phyloP scores from a whole-genome alignment of 2,888 invertebrate species.

The Melinaea menophilus region DNA sequence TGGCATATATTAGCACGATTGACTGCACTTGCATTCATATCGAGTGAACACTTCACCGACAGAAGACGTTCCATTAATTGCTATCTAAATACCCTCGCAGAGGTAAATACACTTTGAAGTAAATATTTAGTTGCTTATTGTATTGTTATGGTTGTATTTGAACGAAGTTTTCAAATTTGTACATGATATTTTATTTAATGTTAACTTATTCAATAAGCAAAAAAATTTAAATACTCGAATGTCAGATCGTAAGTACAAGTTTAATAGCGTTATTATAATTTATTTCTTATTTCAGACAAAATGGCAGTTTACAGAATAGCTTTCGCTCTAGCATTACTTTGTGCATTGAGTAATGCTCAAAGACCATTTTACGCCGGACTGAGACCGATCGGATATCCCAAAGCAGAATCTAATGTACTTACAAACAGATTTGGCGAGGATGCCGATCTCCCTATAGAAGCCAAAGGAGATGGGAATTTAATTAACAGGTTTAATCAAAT shows the following conservation, averaged over 20 bases:
- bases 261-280: not conserved
- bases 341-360: constrained; percentile 49
- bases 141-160: too few species aligned
- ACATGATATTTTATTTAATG: too few species aligned
- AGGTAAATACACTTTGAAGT: too few species aligned
- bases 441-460: constrained; percentile 73
- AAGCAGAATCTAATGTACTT: constrained; percentile 50
- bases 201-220: too few species aligned
- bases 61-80: constrained; percentile 16
- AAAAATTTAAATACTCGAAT: too few species aligned
- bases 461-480: constrained; percentile 75
- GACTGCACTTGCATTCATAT: constrained; percentile 19
- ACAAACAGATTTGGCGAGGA: constrained; percentile 61
- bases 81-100: not conserved
- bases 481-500: constrained; percentile 77
- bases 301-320: constrained; percentile 9
- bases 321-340: constrained; percentile 11
- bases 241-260: not conserved
- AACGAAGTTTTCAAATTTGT: too few species aligned
- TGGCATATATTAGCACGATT: constrained; percentile 20
- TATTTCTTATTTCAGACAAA: too few species aligned
- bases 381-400: constrained; percentile 78
- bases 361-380: constrained; percentile 81
- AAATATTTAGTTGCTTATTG: too few species aligned
- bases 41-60: constrained; percentile 38